A percentile compares a stretch with the other conserved stretches of the same genome.
Conservation (phyloP, 2,888 invertebrate genomes). For the Amphipoea oculea region DNA sequence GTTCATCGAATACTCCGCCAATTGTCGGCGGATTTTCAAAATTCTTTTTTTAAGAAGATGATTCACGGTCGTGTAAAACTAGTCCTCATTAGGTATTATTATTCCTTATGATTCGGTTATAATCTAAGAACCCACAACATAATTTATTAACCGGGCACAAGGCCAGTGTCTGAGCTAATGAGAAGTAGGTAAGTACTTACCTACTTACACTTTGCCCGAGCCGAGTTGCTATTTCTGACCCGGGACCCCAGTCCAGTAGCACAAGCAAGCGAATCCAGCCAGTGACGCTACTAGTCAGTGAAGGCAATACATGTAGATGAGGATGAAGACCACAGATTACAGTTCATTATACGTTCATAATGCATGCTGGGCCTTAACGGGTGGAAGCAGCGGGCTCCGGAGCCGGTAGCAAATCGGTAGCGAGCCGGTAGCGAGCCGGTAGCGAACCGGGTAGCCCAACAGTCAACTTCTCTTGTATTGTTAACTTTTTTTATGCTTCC, state of each 20-base stretch:
- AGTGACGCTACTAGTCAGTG: too few species aligned
- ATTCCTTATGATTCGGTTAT: background rate
- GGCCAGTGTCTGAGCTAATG: background rate
- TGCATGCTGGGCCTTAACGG: background rate
- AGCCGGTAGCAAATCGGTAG: too few species aligned
- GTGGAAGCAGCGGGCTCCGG: background rate
- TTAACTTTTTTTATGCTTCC: background rate
- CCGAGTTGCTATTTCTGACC: too few species aligned
- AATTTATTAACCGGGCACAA: background rate
- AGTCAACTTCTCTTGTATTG: conserved; percentile 4
- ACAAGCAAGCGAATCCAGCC: background rate
- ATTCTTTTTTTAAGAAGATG: too few species aligned
- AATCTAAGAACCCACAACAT: background rate
- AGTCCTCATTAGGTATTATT: background rate
- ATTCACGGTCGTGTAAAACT: background rate
- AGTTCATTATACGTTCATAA: background rate
- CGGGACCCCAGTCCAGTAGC: background rate
- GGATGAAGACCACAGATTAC: background rate
- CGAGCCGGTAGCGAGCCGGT: background rate
- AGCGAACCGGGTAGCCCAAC: conserved; percentile 16
- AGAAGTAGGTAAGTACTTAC: too few species aligned
- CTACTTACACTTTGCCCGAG: too few species aligned
- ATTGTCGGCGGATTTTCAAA: too few species aligned
- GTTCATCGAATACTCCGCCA: too few species aligned
- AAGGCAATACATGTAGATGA: background rate